Base-by-base conservation (phyloP, 1,140 invertebrate species). In the Pomacea maculata region DNA sequence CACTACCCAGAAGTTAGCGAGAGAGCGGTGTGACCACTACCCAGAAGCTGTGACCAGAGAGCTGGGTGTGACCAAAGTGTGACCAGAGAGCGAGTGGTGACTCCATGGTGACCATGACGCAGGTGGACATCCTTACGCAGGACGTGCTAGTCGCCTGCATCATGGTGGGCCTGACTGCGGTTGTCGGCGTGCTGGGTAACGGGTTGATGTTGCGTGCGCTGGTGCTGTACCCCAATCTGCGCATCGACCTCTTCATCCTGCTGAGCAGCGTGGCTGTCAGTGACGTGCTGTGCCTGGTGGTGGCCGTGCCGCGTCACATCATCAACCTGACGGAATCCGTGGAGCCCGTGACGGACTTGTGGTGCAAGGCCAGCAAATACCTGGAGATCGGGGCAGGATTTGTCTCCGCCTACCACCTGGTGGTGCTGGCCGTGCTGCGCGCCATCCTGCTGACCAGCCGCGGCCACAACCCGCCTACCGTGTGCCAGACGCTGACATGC, bases 131-230 rank as follows among this genome's bases (percentile, higher is more conserved):
- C 29, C 52, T 81, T 25, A 83, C 68, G 19, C 82, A 82, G 64
- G 82, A 85, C 67, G 68, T 78, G 25, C 80, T 88, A 67, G 80
- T 86, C 52, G 81, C 82, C 21, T 81, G 82, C 78, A 86, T 88
- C 52, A 52, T 90, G 19, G 80, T 88, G 57, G 84, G 85, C 19
- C 71, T 88, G 8, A 86, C 88, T 19, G 88, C 83, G 12, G 64
- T 90, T 21, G 86, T 89, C 2, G 88, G 89, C 15, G 54, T 89
- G 25, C 73, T 86, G 11, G 89, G 87, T 10, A 90, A 90, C 77
- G n/a, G 75, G 14, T 83, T 90, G 14, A 86, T 89, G 73, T 73
- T 90, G 14, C 83, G 86, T 12, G 86, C 88, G 0, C 79, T 88
- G 34, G 75, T 86, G 17, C 77, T 72, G 17, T 88, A 87, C 80